A percentile compares a stretch with the other conserved stretches of the same genome.
Conservation (phyloP, 2,113 vertebrate genomes). For the Mola mola region DNA sequence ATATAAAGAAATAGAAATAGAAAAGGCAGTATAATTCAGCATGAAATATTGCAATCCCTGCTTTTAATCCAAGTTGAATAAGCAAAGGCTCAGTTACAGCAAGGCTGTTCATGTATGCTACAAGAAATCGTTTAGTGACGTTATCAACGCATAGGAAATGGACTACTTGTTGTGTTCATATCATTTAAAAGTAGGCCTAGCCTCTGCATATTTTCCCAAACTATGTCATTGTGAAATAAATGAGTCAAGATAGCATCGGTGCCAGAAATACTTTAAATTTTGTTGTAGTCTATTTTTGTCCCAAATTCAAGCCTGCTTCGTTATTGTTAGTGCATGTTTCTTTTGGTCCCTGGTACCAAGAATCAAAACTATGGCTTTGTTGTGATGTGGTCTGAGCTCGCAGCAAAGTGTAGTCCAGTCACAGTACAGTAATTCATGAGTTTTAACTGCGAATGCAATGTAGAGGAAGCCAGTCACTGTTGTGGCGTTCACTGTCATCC, state of each 20-base stretch:
- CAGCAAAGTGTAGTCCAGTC: too few relatives aligned
- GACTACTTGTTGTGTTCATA: conserved; percentile 17
- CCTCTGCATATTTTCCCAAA: conserved; percentile 29
- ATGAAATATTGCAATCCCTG: conserved; percentile 29
- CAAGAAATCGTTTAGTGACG: conserved; percentile 32
- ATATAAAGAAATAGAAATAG: conserved; percentile 17
- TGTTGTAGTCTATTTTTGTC: conserved; percentile 10
- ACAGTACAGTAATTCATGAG: too few relatives aligned
- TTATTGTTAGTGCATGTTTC: too few relatives aligned
- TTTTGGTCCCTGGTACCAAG: too few relatives aligned
- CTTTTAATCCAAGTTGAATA: conserved; percentile 41
- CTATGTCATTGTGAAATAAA: conserved; percentile 29
- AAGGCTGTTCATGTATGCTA: conserved; percentile 16
- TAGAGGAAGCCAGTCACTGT: too few relatives aligned
- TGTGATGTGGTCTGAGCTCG: too few relatives aligned
- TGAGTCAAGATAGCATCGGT: conserved; percentile 24
- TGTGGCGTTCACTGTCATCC: too few relatives aligned
- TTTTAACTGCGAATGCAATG: too few relatives aligned
- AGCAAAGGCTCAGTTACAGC: conserved; percentile 39
- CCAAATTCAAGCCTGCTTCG: too few relatives aligned
- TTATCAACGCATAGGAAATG: conserved; percentile 31
- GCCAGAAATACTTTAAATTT: conserved; percentile 23
- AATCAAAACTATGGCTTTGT: too few relatives aligned
- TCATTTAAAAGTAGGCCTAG: conserved; percentile 19
- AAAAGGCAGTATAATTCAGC: conserved; percentile 26